Base-by-base conservation (phyloP, 2,797 vertebrate genomes). In the Rhinatrema bivittatum region DNA sequence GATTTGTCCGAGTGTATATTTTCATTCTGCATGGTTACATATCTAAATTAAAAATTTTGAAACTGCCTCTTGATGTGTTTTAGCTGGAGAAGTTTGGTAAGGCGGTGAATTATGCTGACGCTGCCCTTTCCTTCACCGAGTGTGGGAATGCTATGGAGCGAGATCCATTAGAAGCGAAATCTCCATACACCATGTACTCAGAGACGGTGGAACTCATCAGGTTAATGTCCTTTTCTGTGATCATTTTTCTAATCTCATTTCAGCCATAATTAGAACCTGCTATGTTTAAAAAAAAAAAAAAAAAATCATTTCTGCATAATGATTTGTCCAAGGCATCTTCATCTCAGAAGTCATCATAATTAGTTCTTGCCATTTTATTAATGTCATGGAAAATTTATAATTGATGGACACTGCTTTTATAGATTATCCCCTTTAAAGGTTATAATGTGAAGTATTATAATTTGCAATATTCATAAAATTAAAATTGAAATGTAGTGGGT, bases 121-220 rank as follows among this genome's bases (percentile, higher is more conserved):
- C 91, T 8, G 94, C 93, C 16, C 90, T 97, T 43, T 98, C 93
- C 33, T 98, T 98, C 79, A 97, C 96, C 9, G 93, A 97, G 63
- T 98, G 94, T 7, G 94, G 94, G 48, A 98, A 95, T 2, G 94
- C 94, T 3, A 97, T 98, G 94, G 94, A 98, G 73, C 82, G 94
- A 33, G 93, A 97, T 74, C 93, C 94, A 11, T 81, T 95, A 43
- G 94, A 98, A 72, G 93, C 94, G 35, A 98, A 97, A 71, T 98
- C 94, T 20, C 94, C 94, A 0, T 98, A 96, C 51, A 98, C 94
- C 52, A 98, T 98, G 94, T 98, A 98, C 81, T 96, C 94, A 0
- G 94, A 98, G 77, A 98, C 94, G 2, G 94, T 98, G 61, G 94
- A 98, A 79, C 91, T 98, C 53, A 96, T 98, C 85, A 94, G 94